Evolutionary conservation across 2,888 invertebrate species (phyloP), one percentile per base, ranked within the genome.

Genomic region (Cryptocephalus primarius): DNA sequence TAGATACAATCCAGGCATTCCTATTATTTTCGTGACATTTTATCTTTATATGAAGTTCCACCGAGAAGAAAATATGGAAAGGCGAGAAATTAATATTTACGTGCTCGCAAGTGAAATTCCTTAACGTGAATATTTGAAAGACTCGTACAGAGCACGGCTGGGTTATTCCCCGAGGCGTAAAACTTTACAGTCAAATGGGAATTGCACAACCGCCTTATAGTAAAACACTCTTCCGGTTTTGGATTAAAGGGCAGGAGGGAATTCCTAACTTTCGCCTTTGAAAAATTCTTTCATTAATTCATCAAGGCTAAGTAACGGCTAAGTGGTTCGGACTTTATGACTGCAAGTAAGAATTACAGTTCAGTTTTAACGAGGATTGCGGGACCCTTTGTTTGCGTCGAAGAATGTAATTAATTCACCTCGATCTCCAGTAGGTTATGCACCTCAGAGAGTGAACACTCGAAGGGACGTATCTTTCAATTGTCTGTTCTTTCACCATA

Each of bases 91-190:
- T 22, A 22, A 22, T 22, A 22, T 22, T 22, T 22, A 22, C 22
- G 22, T 22, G 22, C 22, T 53, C 52, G 50, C 57, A 55, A 57
- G 55, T 52, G 52, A 58, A 56, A 60, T 59, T 58, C 58, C 57
- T 58, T 53, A 55, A 50, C 55, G 54, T 62, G 59, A 63, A 62
- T 61, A 61, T 60, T 62, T 61, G 50, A 60, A 52, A 48, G 54
- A 50, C 47, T 49, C 50, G 22, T 22, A 22, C 22, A 22, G 3
- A 22, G 36, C n/a, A 59, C 57, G 57, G 55, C 55, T 45, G 53
- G 47, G 50, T 43, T 52, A 55, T 55, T 56, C 58, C 58, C 55
- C 22, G 47, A 43, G 50, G 58, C 44, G 43, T 46, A 45, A 51
- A 54, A 58, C 46, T 57, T 56, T 53, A 49, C 53, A 47, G 45